Percentiles rank a stretch among this genome's conserved stretches.
phyloP scores from a whole-genome alignment of 2,113 vertebrate genomes.

The Arenaria interpres region DNA sequence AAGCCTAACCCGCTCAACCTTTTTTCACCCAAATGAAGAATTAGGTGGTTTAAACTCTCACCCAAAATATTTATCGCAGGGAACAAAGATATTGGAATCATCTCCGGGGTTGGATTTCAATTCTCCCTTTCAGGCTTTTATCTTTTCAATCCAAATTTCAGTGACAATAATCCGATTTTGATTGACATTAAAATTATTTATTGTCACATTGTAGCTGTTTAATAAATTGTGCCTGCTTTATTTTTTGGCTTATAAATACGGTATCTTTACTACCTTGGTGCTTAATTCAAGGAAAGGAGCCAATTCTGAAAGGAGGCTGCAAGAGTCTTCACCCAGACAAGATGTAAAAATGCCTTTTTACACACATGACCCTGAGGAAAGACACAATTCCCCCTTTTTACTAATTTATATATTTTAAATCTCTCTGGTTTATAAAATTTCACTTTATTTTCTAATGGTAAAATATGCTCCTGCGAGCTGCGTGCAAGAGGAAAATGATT shows the following conservation, averaged over 20 bases:
- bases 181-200: constrained; percentile 74
- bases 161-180: constrained; percentile 65
- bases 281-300: constrained; percentile 33
- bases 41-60: constrained; percentile 53
- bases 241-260: constrained; percentile 45
- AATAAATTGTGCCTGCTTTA: constrained; percentile 64
- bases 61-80: constrained; percentile 53
- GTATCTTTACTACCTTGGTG: constrained; percentile 40
- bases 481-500: background rate
- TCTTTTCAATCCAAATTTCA: constrained; percentile 66
- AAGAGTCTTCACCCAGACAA: background rate
- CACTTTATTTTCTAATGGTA: background rate
- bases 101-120: constrained; percentile 31
- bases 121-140: constrained; percentile 56
- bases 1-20: background rate
- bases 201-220: constrained; percentile 65
- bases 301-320: constrained; percentile 14
- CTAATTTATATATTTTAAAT: constrained; percentile 24
- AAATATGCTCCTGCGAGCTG: background rate
- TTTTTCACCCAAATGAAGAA: constrained; percentile 1
- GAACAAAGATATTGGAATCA: constrained; percentile 54
- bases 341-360: background rate
- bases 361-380: background rate
- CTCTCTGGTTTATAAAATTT: background rate
- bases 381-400: background rate